These are phyloP conservation scores for Bursaphelenchus okinawaensis DNA, from an alignment of 2,888 invertebrate species.

Conservation along the genomic window DNA sequence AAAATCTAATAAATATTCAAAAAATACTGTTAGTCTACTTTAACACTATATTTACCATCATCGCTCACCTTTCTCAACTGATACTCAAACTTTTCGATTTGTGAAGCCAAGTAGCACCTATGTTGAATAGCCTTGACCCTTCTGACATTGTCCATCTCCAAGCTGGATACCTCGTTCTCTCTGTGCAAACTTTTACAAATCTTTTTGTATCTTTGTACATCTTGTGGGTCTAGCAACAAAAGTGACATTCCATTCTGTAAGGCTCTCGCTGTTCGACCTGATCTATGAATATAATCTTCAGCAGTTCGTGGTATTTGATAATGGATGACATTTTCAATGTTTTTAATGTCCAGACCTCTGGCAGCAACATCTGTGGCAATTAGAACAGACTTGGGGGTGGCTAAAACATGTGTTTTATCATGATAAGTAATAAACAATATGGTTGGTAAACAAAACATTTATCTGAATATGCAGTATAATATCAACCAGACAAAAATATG, in stretches of 20 bases:
- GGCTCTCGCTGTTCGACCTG: constrained; percentile 90
- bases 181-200: constrained; percentile 77
- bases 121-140: constrained; percentile 68
- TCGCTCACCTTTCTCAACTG: constrained; percentile 63
- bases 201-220: constrained; percentile 71
- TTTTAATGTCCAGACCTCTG: constrained; percentile 86
- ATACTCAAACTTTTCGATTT: constrained; percentile 73
- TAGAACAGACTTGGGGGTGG: constrained; percentile 68
- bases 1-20: no score
- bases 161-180: constrained; percentile 75
- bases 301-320: constrained; percentile 91
- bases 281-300: constrained; percentile 91
- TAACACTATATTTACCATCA: no score
- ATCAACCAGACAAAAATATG: no score
- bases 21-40: no score
- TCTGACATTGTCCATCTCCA: constrained; percentile 67
- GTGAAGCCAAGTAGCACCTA: constrained; percentile 72
- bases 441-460: no score
- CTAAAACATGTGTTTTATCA: constrained; percentile 35
- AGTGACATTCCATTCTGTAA: constrained; percentile 81
- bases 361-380: constrained; percentile 94
- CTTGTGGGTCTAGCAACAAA: constrained; percentile 81
- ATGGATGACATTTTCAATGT: constrained; percentile 88
- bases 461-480: no score
- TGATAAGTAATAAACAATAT: not conserved